Evolutionary conservation across 2,888 invertebrate species (phyloP).

Genomic region (Anticlea derivata): DNA sequence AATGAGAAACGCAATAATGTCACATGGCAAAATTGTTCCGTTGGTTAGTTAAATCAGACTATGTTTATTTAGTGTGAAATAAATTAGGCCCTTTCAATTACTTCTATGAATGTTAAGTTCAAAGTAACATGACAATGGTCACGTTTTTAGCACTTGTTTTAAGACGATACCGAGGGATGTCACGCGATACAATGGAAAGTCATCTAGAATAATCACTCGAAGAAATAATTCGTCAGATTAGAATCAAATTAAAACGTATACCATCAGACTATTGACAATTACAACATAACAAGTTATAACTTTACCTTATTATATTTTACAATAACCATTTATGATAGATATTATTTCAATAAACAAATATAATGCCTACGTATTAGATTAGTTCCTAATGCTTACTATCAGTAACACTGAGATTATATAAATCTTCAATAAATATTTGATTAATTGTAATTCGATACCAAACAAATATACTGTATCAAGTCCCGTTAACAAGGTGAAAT

Average conservation of each 20-base stretch:
- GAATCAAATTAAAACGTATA: slow-evolving; percentile 17
- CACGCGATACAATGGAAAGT: too few relatives aligned
- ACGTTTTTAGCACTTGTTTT: too few relatives aligned
- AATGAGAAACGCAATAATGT: too few relatives aligned
- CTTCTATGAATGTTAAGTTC: too few relatives aligned
- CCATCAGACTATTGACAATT: slow-evolving; percentile 15
- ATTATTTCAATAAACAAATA: slow-evolving; percentile 11
- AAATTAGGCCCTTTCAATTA: too few relatives aligned
- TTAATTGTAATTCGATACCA: slow-evolving; percentile 14
- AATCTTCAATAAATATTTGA: slow-evolving; percentile 26
- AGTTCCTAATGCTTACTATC: slow-evolving; percentile 31
- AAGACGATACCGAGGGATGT: too few relatives aligned
- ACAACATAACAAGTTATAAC: slow-evolving; percentile 1
- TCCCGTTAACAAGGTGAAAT: slow-evolving; percentile 1
- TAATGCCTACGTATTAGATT: slow-evolving; percentile 26
- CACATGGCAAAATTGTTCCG: too few relatives aligned
- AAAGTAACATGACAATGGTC: too few relatives aligned
- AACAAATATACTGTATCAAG: slow-evolving; percentile 2
- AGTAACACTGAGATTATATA: slow-evolving; percentile 16
- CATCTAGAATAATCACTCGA: too few relatives aligned
- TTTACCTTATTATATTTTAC: neutral
- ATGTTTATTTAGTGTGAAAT: too few relatives aligned
- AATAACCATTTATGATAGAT: neutral
- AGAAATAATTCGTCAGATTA: too few relatives aligned
- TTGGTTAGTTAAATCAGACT: too few relatives aligned